Base-by-base conservation (phyloP, 1,140 invertebrate genomes). In the Carcinoscorpius rotundicauda region DNA sequence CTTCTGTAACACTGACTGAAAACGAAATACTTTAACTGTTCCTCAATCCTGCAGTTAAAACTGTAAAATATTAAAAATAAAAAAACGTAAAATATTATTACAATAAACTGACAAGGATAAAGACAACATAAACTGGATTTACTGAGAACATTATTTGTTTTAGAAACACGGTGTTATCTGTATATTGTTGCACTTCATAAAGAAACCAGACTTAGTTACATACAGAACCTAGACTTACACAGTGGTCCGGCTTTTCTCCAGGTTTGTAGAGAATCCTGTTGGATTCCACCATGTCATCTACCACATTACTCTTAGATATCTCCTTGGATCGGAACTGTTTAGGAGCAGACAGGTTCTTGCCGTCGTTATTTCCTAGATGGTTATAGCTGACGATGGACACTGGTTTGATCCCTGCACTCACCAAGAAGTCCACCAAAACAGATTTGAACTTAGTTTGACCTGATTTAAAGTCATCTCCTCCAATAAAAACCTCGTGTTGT, bases 371-470 rank as follows among this genome's bases (percentile, higher is more conserved):
- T 0, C 95, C 95, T 62, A 98, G 82, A 79, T 98, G 95, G 75
- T 98, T 98, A 78, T 98, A 98, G 73, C 93, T 97, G 51, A 95
- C 94, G 70, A 98, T 95, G n/a, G 91, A 94, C 0, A 91, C 86
- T 0, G 94, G 95, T 76, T 97, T 97, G 61, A 98, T 86, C 55
- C 95, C 95, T 49, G 91, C 89, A 52, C 84, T 84, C 8, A 98
- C 88, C 8, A 98, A 76, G 74, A 97, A 98, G 75, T 98, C 95
- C 0, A 97, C 90, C 11, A 98, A 79, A 3, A 97, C 94, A 1
- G 92, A 96, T 75, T 98, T 98, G 49, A 98, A 77, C 79, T 97
- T 97, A 0, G 95, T 98, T 79, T 98, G 95, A 0, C 95, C 95
- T 0, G 91, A 94, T 79, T 98, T 98, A 78, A 98, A 97, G 75